phyloP scores from a whole-genome alignment of 2,113 vertebrate genomes.

The Anarrhichthys ocellatus region DNA sequence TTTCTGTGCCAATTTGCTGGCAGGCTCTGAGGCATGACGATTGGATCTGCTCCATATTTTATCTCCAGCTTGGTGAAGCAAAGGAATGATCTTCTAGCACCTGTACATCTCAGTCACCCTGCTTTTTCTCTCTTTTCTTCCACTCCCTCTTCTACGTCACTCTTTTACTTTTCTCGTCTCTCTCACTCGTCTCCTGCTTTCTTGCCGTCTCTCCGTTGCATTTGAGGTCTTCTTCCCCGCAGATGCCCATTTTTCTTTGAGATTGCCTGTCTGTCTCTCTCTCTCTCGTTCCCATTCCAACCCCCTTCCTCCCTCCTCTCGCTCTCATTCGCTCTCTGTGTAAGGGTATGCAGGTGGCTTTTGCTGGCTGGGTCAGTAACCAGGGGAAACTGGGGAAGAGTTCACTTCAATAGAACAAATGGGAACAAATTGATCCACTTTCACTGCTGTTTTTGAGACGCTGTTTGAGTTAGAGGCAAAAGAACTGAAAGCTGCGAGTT shows the following conservation, averaged over 20 bases:
- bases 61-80: slow-evolving; percentile 43
- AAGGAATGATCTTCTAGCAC: slow-evolving; percentile 47
- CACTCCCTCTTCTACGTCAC: neutral
- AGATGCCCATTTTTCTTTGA: slow-evolving; percentile 59
- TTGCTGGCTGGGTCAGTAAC: slow-evolving; percentile 77
- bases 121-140: slow-evolving; percentile 2
- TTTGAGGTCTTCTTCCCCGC: slow-evolving; percentile 46
- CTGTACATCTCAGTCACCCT: slow-evolving; percentile 44
- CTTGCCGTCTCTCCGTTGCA: neutral
- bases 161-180: slow-evolving; percentile 21
- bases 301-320: slow-evolving; percentile 25
- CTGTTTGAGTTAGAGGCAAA: slow-evolving; percentile 48
- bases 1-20: slow-evolving; percentile 53
- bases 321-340: slow-evolving; percentile 51
- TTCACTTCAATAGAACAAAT: slow-evolving; percentile 78
- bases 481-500: slow-evolving; percentile 28
- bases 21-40: slow-evolving; percentile 39
- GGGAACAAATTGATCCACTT: slow-evolving; percentile 78
- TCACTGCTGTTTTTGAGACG: slow-evolving; percentile 63
- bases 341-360: slow-evolving; percentile 79
- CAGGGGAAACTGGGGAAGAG: slow-evolving; percentile 82
- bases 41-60: slow-evolving; percentile 48
- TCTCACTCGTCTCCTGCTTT: slow-evolving; percentile 12
- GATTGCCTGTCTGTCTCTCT: slow-evolving; percentile 31
- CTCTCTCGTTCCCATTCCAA: slow-evolving; percentile 54